Evolutionary conservation across 2,888 invertebrate genomes (phyloP).

Genomic region (Eurytoma californica): DNA sequence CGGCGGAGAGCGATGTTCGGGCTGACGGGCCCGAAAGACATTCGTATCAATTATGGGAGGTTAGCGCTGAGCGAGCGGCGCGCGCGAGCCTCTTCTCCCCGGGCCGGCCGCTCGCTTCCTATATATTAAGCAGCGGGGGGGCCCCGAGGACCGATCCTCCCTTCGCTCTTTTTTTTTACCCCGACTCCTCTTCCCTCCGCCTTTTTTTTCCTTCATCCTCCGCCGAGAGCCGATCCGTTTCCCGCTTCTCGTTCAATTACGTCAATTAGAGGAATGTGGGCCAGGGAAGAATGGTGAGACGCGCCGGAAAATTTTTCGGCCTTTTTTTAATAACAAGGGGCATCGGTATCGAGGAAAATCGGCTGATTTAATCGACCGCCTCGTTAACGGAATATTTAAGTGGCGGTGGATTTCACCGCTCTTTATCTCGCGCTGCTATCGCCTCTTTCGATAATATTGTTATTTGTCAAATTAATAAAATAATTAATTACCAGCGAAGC

Average conservation of each 20-base stretch:
- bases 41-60: constrained; percentile 74
- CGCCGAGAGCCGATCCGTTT: neutral
- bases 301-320: constrained; percentile 6
- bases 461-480: too few species aligned
- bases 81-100: constrained; percentile 67
- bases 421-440: too few species aligned
- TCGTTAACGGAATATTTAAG: too few species aligned
- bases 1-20: constrained; percentile 64
- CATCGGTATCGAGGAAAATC: neutral
- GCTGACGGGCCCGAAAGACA: constrained; percentile 69
- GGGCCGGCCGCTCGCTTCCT: constrained; percentile 70
- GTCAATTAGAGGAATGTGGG: constrained; percentile 47
- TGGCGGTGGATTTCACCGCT: too few species aligned
- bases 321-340: neutral
- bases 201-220: neutral
- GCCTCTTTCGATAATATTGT: too few species aligned
- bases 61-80: constrained; percentile 63
- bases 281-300: neutral
- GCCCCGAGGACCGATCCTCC: constrained; percentile 57
- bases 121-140: constrained; percentile 74
- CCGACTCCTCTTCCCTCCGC: constrained; percentile 19
- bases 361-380: too few species aligned
- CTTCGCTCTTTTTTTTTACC: constrained; percentile 45
- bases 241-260: constrained; percentile 37
- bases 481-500: too few species aligned